Evolutionary conservation across 1,140 invertebrate genomes (phyloP), one percentile per base, ranked within the genome.

Genomic region (Heliconius congener): DNA sequence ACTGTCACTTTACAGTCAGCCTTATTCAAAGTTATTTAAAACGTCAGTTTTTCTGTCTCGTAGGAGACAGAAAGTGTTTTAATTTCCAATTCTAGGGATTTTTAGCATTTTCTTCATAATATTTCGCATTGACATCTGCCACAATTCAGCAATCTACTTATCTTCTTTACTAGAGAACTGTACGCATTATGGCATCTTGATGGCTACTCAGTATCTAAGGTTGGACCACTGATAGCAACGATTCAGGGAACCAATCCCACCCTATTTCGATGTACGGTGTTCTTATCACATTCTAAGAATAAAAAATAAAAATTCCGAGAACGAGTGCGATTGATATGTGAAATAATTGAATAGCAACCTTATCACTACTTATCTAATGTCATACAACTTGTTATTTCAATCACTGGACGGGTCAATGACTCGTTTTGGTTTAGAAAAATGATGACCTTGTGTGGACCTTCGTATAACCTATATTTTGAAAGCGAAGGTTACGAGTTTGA

Each of bases 281-380:
- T 60, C 42, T 73, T 82, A 82, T 80, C 78, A 76, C 72, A 57
- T 82, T 82, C 81, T 74, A 71, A 77, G 78, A 82, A 82, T 82
- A 77, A 77, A 75, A 82, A 75, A 82, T 82, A 80, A 82, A 79
- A 82, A 80, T 80, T 77, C 78, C 39, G 37, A 77, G 81, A 82
- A 82, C 27, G 27, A 39, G 19, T 70, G 50, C 76, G 52, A 77
- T 60, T 77, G 74, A 50, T 77, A 75, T 76, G 73, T 80, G 73
- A 81, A 82, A 80, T 76, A 80, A 82, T 77, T 80, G 74, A 71
- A 79, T 77, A 73, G 72, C 71, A 71, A 52, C 73, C 50, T 57
- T 77, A 80, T 82, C 71, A 27, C 4, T 5, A n/a, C 39, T 81
- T 81, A 81, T 81, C 76, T 37, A 66, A 23, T 76, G 52, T 80